phyloP scores from a whole-genome alignment of 2,797 vertebrate species.

The Ambastaia sidthimunki region DNA sequence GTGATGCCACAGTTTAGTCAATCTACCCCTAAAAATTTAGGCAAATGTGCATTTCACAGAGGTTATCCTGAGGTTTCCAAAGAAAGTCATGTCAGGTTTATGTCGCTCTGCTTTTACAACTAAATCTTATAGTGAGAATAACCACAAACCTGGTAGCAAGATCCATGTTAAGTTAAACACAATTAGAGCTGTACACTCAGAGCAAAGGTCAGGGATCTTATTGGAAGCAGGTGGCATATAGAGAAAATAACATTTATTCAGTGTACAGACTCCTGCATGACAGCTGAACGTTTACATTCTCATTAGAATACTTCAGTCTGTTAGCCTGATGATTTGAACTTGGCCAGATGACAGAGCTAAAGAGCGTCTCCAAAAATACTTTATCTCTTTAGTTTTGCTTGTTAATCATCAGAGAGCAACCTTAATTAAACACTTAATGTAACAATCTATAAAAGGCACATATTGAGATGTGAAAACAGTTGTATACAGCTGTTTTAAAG shows the following conservation, averaged over 20 bases:
- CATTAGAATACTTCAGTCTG: conserved; percentile 6
- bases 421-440: conserved; percentile 7
- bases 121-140: conserved; percentile 44
- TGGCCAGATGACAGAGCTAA: too few relatives aligned
- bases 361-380: neutral
- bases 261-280: conserved; percentile 22
- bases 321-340: conserved; percentile 17
- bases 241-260: conserved; percentile 42
- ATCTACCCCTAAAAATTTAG: neutral
- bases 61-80: conserved; percentile 6
- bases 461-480: too few relatives aligned
- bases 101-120: conserved; percentile 40
- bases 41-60: neutral
- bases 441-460: too few relatives aligned
- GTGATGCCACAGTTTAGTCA: neutral
- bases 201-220: conserved; percentile 56
- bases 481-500: too few relatives aligned
- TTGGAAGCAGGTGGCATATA: conserved; percentile 55
- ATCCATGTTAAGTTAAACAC: conserved; percentile 51
- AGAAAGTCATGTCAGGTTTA: conserved; percentile 20
- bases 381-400: neutral
- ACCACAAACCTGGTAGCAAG: conserved; percentile 52
- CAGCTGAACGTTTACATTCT: conserved; percentile 19
- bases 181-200: conserved; percentile 49
- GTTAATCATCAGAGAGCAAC: conserved; percentile 5